Evolutionary conservation across 2,888 invertebrate species (phyloP), one percentile per base, ranked within the genome.

Genomic region (Zaprionus obscuricornis): DNA sequence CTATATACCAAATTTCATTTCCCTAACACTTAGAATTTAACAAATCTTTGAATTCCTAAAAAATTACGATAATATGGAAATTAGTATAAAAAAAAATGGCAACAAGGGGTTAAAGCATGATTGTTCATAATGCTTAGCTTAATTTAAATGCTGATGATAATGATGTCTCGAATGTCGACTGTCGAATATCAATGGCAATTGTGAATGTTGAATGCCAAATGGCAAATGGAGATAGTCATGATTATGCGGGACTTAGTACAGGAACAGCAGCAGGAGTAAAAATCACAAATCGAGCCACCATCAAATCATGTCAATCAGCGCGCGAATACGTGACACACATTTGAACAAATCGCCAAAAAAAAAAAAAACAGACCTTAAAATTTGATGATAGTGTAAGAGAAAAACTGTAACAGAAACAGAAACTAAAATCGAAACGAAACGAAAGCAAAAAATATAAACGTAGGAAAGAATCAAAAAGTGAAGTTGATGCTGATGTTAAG

Each of bases 301-400:
- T 22, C 64, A 71, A 85, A 85, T 82, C 68, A 85, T 85, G 74
- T 78, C 77, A 77, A 77, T 85, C 77, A 82, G 59, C 51, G 58
- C 51, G 50, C 57, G 10, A 66, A 71, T 71, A 78, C 85, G 78
- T 78, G 78, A 67, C 78, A 85, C 83, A 78, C 83, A 85, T 78
- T 85, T 78, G 67, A 37, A 17, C 7, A 20, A 24, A 7, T 22
- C 36, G 20, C 14, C 3, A 57, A 54, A 31, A 37, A 18, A 27
- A 5, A n/a, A 4, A 24, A 37, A 33, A 26, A n/a, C n/a, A n/a
- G n/a, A n/a, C n/a, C n/a, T n/a, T n/a, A 27, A 16, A 33, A 33
- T 34, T 29, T 26, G 58, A 26, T 46, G 58, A 58, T 46, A 42
- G 59, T 8, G 5, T 4, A 2, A 13, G 7, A n/a, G 4, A 10